Base-by-base conservation (phyloP, 2,797 vertebrate species). In the Lerista edwardsae region DNA sequence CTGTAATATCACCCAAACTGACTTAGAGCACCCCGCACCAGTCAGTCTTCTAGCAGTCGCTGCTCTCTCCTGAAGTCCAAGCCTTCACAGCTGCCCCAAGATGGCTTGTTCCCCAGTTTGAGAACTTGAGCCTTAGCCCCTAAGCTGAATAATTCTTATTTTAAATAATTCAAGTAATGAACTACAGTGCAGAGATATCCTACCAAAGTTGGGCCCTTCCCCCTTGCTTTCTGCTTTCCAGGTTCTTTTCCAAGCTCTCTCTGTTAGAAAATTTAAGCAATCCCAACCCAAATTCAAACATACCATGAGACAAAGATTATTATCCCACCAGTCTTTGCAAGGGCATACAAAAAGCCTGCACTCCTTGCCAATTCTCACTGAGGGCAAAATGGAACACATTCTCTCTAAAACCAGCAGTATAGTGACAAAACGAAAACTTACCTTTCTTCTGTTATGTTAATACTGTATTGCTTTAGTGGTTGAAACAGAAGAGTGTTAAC, bases 401-500 rank as follows among this genome's bases (percentile, higher is more conserved):
- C 69, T 71, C 69, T 67, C 55, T 76, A 39, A n/a, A 71, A 85
- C 11, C 25, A 17, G 19, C 41, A 25, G 27, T 31, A 14, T 61
- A 62, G n/a, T n/a, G 41, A 59, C 36, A 25, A 80, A 44, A 51
- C 2, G 4, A 9, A n/a, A 25, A 72, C 83, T 81, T 87, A 87
- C 86, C 82, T 84, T 77, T 47, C 36, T 15, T 31, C 29, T 59
- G 74, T 14, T 8, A 10, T 12, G 5, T 5, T 11, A 47, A 5
- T 14, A 51, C 7, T 51, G 47, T 44, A n/a, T 31, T 44, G 67
- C 7, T 47, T 62, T 44, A 12, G 72, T 51, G 39, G n/a, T 1
- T 2, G 34, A 39, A 75, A 34, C 15, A 14, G 57, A 31, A 9
- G 5, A 39, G 8, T 21, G 4, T 0, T 3, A 39, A 29, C 5